These are phyloP conservation scores for Coecobrya sp. DNA, from an alignment of 2,888 invertebrate genomes.

Conservation along the genomic window DNA sequence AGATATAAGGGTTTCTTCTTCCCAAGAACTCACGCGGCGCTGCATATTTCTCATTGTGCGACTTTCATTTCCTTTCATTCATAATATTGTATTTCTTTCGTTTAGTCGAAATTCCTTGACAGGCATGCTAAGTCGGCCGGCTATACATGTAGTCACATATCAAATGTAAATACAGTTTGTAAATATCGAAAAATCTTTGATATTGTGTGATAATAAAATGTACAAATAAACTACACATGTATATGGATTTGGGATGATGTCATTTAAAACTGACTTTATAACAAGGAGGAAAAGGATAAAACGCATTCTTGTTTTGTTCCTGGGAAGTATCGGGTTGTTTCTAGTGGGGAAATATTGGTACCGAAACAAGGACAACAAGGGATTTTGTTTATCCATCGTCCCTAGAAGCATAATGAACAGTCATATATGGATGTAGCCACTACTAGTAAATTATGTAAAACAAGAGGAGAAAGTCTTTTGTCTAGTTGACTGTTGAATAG, in stretches of 20 bases:
- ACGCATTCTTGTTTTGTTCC: neutral
- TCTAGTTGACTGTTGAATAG: constrained; percentile 47
- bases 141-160: neutral
- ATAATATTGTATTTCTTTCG: neutral
- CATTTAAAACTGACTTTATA: neutral
- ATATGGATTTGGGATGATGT: too few relatives aligned
- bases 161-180: neutral
- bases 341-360: too few relatives aligned
- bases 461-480: constrained; percentile 57
- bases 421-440: neutral
- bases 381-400: constrained; percentile 2
- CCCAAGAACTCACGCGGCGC: constrained; percentile 28
- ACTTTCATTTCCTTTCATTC: neutral
- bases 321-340: neutral
- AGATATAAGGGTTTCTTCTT: constrained; percentile 62
- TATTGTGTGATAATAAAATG: too few relatives aligned
- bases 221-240: too few relatives aligned
- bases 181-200: too few relatives aligned
- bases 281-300: neutral
- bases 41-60: constrained; percentile 22
- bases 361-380: neutral
- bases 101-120: neutral
- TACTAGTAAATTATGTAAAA: neutral
- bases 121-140: neutral
- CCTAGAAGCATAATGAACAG: neutral